These are phyloP conservation scores for Romanogobio albipinnatus DNA, from an alignment of 2,113 vertebrate genomes.

Conservation along the genomic window DNA sequence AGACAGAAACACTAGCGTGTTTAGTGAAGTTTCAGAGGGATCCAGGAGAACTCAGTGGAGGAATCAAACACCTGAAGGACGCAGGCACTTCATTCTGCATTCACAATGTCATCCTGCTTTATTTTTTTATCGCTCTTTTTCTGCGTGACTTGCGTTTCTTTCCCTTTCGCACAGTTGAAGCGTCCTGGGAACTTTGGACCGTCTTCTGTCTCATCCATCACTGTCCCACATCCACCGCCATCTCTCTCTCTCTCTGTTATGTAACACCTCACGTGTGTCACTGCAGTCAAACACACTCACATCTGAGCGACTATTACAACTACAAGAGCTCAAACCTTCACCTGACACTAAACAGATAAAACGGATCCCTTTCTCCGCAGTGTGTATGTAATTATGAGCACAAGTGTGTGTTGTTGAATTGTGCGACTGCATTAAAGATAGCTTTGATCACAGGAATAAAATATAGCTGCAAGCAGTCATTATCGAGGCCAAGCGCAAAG, in stretches of 20 bases:
- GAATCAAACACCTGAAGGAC: neutral
- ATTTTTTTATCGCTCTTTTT: slow-evolving; percentile 11
- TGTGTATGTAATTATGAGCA: neutral
- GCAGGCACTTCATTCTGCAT: neutral
- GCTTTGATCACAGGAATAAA: too few species aligned
- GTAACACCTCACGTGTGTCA: too few species aligned
- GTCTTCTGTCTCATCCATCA: neutral
- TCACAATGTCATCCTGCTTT: neutral
- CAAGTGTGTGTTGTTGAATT: too few species aligned
- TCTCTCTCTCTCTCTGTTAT: neutral
- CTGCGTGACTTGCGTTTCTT: neutral
- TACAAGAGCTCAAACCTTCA: neutral
- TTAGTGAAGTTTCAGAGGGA: too few species aligned
- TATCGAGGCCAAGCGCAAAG: too few species aligned
- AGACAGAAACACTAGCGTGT: too few species aligned
- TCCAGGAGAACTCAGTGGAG: too few species aligned
- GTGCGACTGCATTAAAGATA: too few species aligned
- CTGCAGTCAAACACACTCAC: too few species aligned
- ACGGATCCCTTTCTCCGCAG: neutral
- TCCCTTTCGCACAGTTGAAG: neutral
- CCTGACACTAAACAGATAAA: neutral
- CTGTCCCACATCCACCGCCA: slow-evolving; percentile 17
- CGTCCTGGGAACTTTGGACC: slow-evolving; percentile 36
- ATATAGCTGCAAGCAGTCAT: too few species aligned
- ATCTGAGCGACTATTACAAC: neutral